phyloP scores from a whole-genome alignment of 2,113 vertebrate genomes.

The Atractosteus spatula region DNA sequence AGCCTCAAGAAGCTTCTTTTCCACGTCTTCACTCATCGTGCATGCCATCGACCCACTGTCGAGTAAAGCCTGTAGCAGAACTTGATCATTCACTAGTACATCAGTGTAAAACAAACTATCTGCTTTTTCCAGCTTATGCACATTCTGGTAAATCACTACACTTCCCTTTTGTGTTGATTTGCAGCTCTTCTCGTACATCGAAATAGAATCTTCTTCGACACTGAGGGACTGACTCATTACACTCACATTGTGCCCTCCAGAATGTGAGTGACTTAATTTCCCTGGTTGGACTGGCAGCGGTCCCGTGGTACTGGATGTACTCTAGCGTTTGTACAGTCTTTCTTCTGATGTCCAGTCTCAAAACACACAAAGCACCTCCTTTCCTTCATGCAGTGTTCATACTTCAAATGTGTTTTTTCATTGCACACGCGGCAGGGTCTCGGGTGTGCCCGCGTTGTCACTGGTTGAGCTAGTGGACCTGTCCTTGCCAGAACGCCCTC shows the following conservation, averaged over 20 bases:
- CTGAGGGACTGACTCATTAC: slow-evolving; percentile 8
- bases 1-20: neutral
- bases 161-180: neutral
- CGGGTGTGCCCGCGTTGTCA: neutral
- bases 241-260: too few species aligned
- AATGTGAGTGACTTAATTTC: slow-evolving; percentile 1
- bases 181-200: neutral
- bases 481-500: slow-evolving; percentile 7
- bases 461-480: neutral
- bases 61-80: neutral
- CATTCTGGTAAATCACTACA: slow-evolving; percentile 6
- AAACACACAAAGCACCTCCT: neutral
- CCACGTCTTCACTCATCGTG: neutral
- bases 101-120: slow-evolving; percentile 16
- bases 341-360: neutral
- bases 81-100: neutral
- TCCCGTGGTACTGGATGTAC: neutral
- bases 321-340: slow-evolving; percentile 1
- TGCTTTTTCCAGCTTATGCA: slow-evolving; percentile 10
- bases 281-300: neutral
- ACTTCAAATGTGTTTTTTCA: slow-evolving; percentile 6
- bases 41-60: neutral
- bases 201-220: neutral
- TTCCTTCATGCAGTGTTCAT: slow-evolving; percentile 8
- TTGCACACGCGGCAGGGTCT: neutral